Evolutionary conservation across 2,888 invertebrate genomes (phyloP).

Genomic region (Seira ritae): DNA sequence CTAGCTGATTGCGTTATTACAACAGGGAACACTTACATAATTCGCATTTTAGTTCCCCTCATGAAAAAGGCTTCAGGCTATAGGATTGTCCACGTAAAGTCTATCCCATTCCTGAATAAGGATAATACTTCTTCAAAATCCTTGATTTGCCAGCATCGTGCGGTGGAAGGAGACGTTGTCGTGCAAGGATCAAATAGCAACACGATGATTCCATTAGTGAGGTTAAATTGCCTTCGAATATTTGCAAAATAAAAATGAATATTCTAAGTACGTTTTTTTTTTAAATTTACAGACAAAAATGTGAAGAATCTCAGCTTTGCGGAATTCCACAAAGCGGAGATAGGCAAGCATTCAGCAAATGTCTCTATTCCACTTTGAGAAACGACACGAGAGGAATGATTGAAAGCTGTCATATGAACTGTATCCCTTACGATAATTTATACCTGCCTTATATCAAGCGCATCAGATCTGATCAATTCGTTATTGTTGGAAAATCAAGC

Average conservation of each 20-base stretch:
- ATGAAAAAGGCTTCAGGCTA: conserved; percentile 25
- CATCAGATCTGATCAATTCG: conserved; percentile 51
- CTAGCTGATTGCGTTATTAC: conserved; percentile 58
- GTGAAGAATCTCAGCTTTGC: conserved; percentile 44
- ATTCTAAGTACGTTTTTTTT: too few relatives aligned
- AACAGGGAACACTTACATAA: conserved; percentile 39
- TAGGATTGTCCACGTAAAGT: conserved; percentile 17
- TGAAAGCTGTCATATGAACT: conserved; percentile 40
- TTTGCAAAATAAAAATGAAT: too few relatives aligned
- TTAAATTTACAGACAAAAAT: conserved; percentile 4
- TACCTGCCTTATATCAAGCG: conserved; percentile 52
- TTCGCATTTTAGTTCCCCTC: conserved; percentile 58
- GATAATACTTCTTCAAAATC: background rate
- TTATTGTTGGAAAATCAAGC: conserved; percentile 44
- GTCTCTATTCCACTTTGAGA: conserved; percentile 26
- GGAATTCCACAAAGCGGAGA: conserved; percentile 45
- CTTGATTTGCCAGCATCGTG: conserved; percentile 35
- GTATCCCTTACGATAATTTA: conserved; percentile 15
- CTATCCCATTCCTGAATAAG: conserved; percentile 47
- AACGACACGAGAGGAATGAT: conserved; percentile 36
- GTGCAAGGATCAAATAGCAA: conserved; percentile 2
- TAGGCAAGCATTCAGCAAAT: conserved; percentile 24
- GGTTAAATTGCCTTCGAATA: too few relatives aligned
- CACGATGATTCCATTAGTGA: background rate
- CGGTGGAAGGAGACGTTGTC: conserved; percentile 22